Percentiles rank a stretch among this genome's conserved stretches.
Evolutionary conservation across 2,888 invertebrate genomes (phyloP).

Genomic region (Brachyopa scutellaris): DNA sequence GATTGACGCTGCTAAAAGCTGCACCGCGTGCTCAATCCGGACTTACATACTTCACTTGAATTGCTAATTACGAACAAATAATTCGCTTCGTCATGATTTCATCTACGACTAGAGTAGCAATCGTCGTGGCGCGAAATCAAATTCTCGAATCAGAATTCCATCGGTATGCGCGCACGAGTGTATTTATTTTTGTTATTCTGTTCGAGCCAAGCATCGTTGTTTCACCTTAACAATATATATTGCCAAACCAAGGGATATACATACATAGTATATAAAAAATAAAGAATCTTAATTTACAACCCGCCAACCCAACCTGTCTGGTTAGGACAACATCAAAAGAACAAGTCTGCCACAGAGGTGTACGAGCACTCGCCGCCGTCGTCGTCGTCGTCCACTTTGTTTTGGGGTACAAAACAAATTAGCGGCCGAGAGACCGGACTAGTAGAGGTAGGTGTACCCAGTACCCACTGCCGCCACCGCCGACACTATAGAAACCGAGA

Average conservation of each 20-base stretch:
- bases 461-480: too few species aligned
- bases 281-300: conserved; percentile 63
- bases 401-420: conserved; percentile 15
- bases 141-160: conserved; percentile 2
- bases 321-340: conserved; percentile 48
- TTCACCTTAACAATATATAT: conserved; percentile 20
- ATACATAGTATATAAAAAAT: too few species aligned
- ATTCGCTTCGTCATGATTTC: conserved; percentile 28
- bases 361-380: too few species aligned
- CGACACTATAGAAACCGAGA: conserved; percentile 29
- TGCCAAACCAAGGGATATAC: conserved; percentile 52
- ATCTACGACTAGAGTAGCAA: too few species aligned
- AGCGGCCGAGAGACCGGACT: conserved; percentile 8
- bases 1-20: conserved; percentile 23
- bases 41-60: conserved; percentile 19
- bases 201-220: too few species aligned
- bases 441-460: conserved; percentile 30
- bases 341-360: conserved; percentile 43
- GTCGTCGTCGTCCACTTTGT: too few species aligned
- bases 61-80: conserved; percentile 40
- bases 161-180: neutral
- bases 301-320: conserved; percentile 54
- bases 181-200: conserved; percentile 33
- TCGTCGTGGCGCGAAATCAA: neutral
- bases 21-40: conserved; percentile 27